phyloP scores from a whole-genome alignment of 2,113 vertebrate genomes.

The Chascanopsetta lugubris region DNA sequence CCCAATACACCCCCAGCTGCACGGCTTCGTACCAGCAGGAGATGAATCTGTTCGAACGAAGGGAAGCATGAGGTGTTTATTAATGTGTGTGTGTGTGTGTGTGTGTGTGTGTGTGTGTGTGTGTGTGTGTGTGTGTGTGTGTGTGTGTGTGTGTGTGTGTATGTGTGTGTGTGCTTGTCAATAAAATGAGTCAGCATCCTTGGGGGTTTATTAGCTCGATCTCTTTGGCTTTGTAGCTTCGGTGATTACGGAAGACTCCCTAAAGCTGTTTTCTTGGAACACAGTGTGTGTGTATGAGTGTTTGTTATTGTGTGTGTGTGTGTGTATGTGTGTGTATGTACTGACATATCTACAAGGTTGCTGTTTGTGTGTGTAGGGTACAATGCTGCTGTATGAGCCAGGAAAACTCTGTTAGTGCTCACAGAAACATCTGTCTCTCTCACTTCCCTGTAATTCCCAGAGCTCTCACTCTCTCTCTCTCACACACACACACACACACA shows the following conservation, averaged over 20 bases:
- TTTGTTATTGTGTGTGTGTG: not conserved
- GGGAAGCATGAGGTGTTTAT: constrained; percentile 1
- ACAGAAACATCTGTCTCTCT: not conserved
- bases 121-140: constrained; percentile 26
- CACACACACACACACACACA: too few relatives aligned
- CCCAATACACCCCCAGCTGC: not conserved
- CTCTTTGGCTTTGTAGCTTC: constrained; percentile 19
- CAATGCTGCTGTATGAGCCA: constrained; percentile 1
- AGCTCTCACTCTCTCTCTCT: not conserved
- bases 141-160: constrained; percentile 7
- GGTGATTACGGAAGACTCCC: constrained; percentile 49
- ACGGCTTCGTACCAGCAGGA: constrained; percentile 1
- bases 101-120: constrained; percentile 11
- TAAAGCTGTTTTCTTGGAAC: constrained; percentile 45
- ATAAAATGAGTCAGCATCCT: constrained; percentile 49
- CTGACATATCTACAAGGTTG: not conserved
- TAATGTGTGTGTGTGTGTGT: constrained; percentile 16
- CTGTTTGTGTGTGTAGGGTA: constrained; percentile 13
- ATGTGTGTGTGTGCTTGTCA: constrained; percentile 14
- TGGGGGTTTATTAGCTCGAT: constrained; percentile 39
- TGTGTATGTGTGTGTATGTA: constrained; percentile 10
- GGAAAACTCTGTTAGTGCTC: constrained; percentile 4
- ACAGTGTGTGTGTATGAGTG: not conserved
- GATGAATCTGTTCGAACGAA: constrained; percentile 27
- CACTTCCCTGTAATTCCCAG: too few relatives aligned